A percentile compares a stretch with the other conserved stretches of the same genome.
Evolutionary conservation across 2,797 vertebrate genomes (phyloP).

Genomic region (Sebastes taczanowskii): DNA sequence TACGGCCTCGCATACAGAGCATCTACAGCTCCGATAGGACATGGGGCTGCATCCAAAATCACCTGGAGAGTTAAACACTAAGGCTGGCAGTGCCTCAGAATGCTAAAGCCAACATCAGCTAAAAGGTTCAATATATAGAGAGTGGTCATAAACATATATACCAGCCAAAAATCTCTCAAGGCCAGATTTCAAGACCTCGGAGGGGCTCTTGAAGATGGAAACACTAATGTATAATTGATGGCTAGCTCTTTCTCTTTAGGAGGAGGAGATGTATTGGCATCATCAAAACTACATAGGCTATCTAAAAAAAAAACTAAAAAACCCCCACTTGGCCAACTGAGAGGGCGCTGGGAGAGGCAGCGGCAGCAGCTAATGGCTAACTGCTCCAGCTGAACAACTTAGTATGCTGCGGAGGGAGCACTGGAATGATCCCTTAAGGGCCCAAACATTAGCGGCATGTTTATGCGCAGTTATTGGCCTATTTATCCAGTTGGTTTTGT

Average conservation of each 20-base stretch:
- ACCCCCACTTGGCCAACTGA: slow-evolving; percentile 6
- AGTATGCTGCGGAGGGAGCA: slow-evolving; percentile 58
- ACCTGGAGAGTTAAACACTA: slow-evolving; percentile 26
- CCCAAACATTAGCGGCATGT: slow-evolving; percentile 72
- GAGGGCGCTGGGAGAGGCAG: slow-evolving; percentile 16
- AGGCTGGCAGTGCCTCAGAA: neutral
- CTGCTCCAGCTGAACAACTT: slow-evolving; percentile 48
- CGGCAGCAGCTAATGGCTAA: slow-evolving; percentile 39
- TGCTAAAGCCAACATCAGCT: slow-evolving; percentile 2
- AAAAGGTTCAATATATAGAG: slow-evolving; percentile 6
- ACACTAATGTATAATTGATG: slow-evolving; percentile 2
- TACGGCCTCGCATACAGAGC: slow-evolving; percentile 62
- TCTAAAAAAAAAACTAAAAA: slow-evolving; percentile 10
- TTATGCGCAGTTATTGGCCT: slow-evolving; percentile 76
- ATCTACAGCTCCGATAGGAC: slow-evolving; percentile 43
- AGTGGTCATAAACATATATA: neutral
- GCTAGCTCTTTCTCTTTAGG: neutral
- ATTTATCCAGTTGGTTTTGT: slow-evolving; percentile 74
- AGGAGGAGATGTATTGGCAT: slow-evolving; percentile 7
- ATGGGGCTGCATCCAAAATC: slow-evolving; percentile 56
- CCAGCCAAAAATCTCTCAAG: neutral
- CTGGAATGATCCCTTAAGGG: slow-evolving; percentile 63
- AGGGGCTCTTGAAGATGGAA: neutral
- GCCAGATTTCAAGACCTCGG: neutral
- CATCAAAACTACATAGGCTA: slow-evolving; percentile 35